A percentile compares a stretch with the other conserved stretches of the same genome.
Evolutionary conservation across 1,140 invertebrate genomes (phyloP).

Genomic region (Neuroterus valhalla): DNA sequence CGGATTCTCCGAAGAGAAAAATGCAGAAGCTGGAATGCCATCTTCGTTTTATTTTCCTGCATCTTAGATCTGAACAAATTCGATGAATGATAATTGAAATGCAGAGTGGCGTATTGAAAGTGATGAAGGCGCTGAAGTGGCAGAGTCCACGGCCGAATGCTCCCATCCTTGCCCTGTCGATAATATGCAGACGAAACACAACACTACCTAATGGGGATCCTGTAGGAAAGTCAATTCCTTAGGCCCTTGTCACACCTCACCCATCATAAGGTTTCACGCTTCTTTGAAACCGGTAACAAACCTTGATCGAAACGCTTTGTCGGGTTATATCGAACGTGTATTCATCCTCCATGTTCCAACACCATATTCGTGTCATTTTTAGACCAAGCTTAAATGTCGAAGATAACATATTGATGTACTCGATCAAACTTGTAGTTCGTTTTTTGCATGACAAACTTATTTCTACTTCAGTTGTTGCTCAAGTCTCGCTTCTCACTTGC

Average conservation of each 20-base stretch:
- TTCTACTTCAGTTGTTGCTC: too few relatives aligned
- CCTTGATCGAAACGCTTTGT: slow-evolving; percentile 43
- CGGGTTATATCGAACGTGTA: slow-evolving; percentile 36
- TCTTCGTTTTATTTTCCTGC: too few relatives aligned
- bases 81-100: slow-evolving; percentile 51
- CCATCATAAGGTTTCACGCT: slow-evolving; percentile 59
- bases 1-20: too few relatives aligned
- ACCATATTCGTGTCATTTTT: too few relatives aligned
- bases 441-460: too few relatives aligned
- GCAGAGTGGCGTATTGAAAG: slow-evolving; percentile 47
- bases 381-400: too few relatives aligned
- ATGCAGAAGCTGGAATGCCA: too few relatives aligned
- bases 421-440: slow-evolving; percentile 31
- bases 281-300: slow-evolving; percentile 54
- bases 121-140: slow-evolving; percentile 34
- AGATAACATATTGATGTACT: background rate
- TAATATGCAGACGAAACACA: slow-evolving; percentile 37
- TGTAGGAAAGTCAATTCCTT: slow-evolving; percentile 53
- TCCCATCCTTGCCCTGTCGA: slow-evolving; percentile 42
- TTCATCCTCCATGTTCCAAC: background rate
- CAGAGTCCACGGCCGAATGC: slow-evolving; percentile 40
- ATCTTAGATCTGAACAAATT: too few relatives aligned
- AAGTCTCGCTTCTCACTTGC: too few relatives aligned
- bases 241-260: slow-evolving; percentile 54
- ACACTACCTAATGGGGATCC: slow-evolving; percentile 30